These are phyloP conservation scores for Ibidorhyncha struthersii DNA, from an alignment of 2,113 vertebrate genomes.

Conservation along the genomic window DNA sequence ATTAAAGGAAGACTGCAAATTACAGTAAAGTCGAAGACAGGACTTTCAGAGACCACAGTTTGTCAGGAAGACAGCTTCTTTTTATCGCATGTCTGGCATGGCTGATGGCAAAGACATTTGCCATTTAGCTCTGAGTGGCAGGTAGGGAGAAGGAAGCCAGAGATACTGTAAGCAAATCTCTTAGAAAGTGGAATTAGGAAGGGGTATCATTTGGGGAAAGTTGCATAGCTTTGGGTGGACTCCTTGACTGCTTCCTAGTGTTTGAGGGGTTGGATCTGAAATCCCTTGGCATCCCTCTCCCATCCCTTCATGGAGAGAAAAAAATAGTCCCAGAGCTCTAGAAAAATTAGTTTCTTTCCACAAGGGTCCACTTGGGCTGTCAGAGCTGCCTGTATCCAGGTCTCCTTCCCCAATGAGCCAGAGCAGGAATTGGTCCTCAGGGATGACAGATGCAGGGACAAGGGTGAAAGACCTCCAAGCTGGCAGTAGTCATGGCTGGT, in stretches of 20 bases:
- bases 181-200: neutral
- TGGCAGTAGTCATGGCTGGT: fast-evolving
- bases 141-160: neutral
- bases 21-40: neutral
- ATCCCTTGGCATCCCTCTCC: neutral
- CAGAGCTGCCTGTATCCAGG: neutral
- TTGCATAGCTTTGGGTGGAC: neutral
- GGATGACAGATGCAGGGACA: neutral
- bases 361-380: neutral
- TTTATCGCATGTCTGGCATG: slow-evolving; percentile 47
- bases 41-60: slow-evolving; percentile 21
- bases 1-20: neutral
- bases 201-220: neutral
- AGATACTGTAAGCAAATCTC: neutral
- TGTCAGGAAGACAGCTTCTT: slow-evolving; percentile 38
- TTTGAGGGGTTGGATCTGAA: neutral
- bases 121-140: slow-evolving; percentile 56
- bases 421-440: neutral
- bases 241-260: neutral
- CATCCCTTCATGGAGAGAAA: neutral
- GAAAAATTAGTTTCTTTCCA: neutral
- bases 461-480: neutral
- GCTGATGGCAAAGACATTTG: slow-evolving; percentile 51
- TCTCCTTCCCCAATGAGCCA: neutral
- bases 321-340: neutral